Evolutionary conservation across 2,888 invertebrate species (phyloP), one percentile per base, ranked within the genome.

Genomic region (Catocala fraxini): DNA sequence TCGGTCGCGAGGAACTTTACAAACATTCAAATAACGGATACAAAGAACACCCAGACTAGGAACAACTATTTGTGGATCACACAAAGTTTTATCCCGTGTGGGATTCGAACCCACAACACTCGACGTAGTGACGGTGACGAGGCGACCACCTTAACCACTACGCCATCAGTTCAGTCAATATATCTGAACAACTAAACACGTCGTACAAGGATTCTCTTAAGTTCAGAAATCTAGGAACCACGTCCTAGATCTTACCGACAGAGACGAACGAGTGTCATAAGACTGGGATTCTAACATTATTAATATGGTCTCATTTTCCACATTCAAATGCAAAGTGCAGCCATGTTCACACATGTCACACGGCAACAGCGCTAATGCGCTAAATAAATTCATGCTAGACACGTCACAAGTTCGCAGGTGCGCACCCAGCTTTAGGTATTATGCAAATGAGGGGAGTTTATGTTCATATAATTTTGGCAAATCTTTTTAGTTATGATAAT

Each of bases 381-480:
- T 75, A 80, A 76, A 79, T 78, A 82, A 84, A 87, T 82, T 81
- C 84, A 87, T 86, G 81, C 86, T 65, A 77, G 76, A 64, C 85
- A 81, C 78, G 85, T 77, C 68, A 68, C 72, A 71, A 67, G 70
- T 65, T 70, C 70, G 68, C 79, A 80, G 77, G 78, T 79, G 76
- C 71, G 69, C 61, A 68, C 57, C 70, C 60, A 67, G 73, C 63
- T 62, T 73, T 73, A 75, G 78, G 76, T 80, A 80, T 77, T 78
- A 79, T 79, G 71, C 59, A 78, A 74, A 80, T 76, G 68, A 75
- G 72, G 56, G 51, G 63, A 68, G 68, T 72, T 68, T 46, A 10
- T 15, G 10, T 67, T 70, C 46, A 63, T 59, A 60, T 65, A 71
- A 65, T 71, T 60, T 57, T 64, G 59, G 65, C 6, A 68, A 71